A percentile compares a stretch with the other conserved stretches of the same genome.
phyloP scores from a whole-genome alignment of 2,888 invertebrate genomes.

The Synergus gifuensis region DNA sequence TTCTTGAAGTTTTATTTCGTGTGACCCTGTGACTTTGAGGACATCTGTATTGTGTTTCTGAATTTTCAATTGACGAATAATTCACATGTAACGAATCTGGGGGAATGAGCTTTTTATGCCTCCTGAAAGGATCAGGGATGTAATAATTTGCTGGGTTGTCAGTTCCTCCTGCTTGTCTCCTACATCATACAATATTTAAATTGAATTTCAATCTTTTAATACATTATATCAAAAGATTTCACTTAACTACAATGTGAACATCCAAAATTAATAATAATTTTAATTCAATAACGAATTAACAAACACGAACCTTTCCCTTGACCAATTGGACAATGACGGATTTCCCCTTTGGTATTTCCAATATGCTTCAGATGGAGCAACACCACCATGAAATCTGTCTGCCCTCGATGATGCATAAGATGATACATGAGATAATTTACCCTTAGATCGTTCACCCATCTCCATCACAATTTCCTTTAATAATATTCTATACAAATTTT shows the following conservation, averaged over 20 bases:
- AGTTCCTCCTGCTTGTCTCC: conserved; percentile 54
- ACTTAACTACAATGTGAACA: too few species aligned
- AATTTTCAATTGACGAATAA: conserved; percentile 43
- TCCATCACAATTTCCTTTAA: conserved; percentile 21
- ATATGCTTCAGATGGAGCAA: conserved; percentile 52
- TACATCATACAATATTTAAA: conserved; percentile 7
- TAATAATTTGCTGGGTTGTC: conserved; percentile 58
- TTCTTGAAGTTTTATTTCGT: conserved; percentile 53
- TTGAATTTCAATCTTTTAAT: not conserved
- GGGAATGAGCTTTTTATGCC: conserved; percentile 52
- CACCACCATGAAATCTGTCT: conserved; percentile 52
- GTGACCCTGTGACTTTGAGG: conserved; percentile 31
- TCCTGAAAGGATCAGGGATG: conserved; percentile 55
- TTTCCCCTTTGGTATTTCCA: conserved; percentile 58
- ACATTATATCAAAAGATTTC: too few species aligned
- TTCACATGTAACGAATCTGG: conserved; percentile 54
- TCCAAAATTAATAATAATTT: not conserved
- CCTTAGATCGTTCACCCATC: conserved; percentile 36
- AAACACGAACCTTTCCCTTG: conserved; percentile 57
- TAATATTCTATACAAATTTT: not conserved
- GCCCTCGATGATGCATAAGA: conserved; percentile 54
- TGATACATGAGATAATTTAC: conserved; percentile 36
- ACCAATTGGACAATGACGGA: conserved; percentile 46
- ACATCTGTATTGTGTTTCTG: conserved; percentile 19
- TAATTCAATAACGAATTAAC: not conserved